Evolutionary conservation across 2,797 vertebrate genomes (phyloP), one percentile per base, ranked within the genome.

Genomic region (Sciurus carolinensis): DNA sequence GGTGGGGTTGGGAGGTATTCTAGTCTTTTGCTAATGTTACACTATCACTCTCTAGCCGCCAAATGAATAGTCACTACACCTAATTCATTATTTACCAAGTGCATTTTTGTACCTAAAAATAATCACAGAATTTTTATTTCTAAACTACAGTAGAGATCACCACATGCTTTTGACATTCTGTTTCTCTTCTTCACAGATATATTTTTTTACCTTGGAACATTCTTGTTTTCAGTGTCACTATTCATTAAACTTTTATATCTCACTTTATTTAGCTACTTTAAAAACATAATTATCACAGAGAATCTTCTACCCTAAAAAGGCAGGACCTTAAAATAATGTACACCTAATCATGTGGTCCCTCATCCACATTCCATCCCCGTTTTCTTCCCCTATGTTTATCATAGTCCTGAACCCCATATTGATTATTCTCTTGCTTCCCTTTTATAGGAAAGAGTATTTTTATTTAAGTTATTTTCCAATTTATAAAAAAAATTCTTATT

Each of bases 41-140:
- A 64, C 59, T 75, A 47, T 54, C 30, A 81, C 64, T 66, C 87
- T 88, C n/a, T 87, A 83, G 71, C 67, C 64, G 15, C 28, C 30
- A 80, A 54, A 47, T 11, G 9, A 44, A 67, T 85, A 91, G 30
- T 82, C 62, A 42, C 59, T 93, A 47, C 30, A 86, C 42, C 15
- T 79, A 88, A 91, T 82, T 94, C 69, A 85, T 81, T 79, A 52
- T 91, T 92, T 91, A 62, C 44, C 7, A 91, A 62, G 44, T 91
- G 12, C 30, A 66, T 90, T 20, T 79, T 81, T 54, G n/a, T 42
- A 81, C 52, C 77, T 87, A 10, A 66, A 79, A 69, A 76, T 87
- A 71, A 54, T 82, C 47, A 67, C 47, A 87, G 54, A 84, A 76
- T 44, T 84, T 92, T 79, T 88, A 69, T 91, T 94, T 80, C 30